Evolutionary conservation across 2,888 invertebrate species (phyloP).

Genomic region (Euspilapteryx auroguttella): DNA sequence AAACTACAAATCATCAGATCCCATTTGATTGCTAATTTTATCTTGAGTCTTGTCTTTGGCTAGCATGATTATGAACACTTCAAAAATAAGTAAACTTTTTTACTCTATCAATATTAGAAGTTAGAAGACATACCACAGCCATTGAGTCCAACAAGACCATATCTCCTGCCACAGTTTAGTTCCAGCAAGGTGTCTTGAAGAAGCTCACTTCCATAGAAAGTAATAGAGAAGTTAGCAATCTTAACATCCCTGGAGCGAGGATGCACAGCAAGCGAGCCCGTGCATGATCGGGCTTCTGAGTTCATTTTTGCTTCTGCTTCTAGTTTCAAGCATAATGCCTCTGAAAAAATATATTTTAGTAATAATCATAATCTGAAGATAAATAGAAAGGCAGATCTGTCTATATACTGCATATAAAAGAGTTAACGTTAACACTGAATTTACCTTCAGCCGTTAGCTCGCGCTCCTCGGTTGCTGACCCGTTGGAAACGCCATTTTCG

Average conservation of each 20-base stretch:
- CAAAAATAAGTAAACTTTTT: no score
- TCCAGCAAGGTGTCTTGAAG: conserved; percentile 95
- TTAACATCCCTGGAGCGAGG: conserved; percentile 95
- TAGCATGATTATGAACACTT: no score
- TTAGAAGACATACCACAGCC: conserved; percentile 91
- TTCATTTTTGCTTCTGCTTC: conserved; percentile 91
- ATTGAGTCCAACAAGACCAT: conserved; percentile 96
- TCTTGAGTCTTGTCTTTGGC: no score
- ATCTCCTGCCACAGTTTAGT: conserved; percentile 95
- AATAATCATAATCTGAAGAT: no score
- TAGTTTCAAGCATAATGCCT: conserved; percentile 82
- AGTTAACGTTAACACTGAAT: no score
- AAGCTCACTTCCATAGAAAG: conserved; percentile 96
- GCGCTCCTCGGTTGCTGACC: conserved; percentile 45
- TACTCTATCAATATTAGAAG: no score
- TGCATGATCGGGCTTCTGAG: conserved; percentile 91
- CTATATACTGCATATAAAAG: no score
- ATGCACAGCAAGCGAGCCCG: conserved; percentile 94
- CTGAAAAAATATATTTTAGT: conserved; percentile 43
- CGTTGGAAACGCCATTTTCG: conserved; percentile 58
- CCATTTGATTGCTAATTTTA: no score
- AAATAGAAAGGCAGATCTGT: no score
- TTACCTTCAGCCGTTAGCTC: conserved; percentile 76
- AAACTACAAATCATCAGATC: no score
- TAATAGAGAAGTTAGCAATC: conserved; percentile 94